Evolutionary conservation across 2,888 invertebrate species (phyloP), one percentile per base, ranked within the genome.

Genomic region (Drosophila parthenogenetica): DNA sequence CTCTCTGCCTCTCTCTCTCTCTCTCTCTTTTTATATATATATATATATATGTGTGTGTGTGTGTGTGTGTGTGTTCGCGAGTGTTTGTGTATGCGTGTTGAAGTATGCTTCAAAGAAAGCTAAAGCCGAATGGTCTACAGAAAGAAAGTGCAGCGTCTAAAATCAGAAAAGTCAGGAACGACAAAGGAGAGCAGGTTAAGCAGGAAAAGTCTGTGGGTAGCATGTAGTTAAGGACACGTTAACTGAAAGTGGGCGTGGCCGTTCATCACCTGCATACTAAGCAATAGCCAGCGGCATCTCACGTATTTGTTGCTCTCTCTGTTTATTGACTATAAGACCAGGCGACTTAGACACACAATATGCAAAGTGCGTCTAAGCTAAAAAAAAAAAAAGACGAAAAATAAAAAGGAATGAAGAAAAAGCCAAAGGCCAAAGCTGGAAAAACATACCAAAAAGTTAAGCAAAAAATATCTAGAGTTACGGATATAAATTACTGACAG

Each of bases 181-280:
- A 40, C 49, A 59, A 58, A 48, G 40, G 54, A 7, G 29, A 43
- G 7, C 22, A 45, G 22, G 7, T 16, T 35, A n/a, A 2, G 11
- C n/a, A 19, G 8, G 16, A 29, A 29, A 8, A 29, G 8, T 8
- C 8, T 29, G 29, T 29, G 29, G 29, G 22, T 5, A 5, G 29
- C 29, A 29, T 29, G 29, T 29, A 8, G 29, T 7, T 3, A 3
- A 10, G 13, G n/a, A 19, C 45, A 14, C 35, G 32, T 8, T 14
- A 37, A 10, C 19, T 29, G 7, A 17, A 50, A 25, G 59, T 54
- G 42, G 58, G 65, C 61, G 54, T 62, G 59, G 59, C 14, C 43
- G 43, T 22, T 62, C 75, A 53, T 63, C 83, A 68, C 65, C 83
- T 87, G 81, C 81, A 82, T 82, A 87, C 88, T 79, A 82, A 82